These are phyloP conservation scores for Tenualosa ilisha DNA, from an alignment of 2,797 vertebrate genomes.

Conservation along the genomic window DNA sequence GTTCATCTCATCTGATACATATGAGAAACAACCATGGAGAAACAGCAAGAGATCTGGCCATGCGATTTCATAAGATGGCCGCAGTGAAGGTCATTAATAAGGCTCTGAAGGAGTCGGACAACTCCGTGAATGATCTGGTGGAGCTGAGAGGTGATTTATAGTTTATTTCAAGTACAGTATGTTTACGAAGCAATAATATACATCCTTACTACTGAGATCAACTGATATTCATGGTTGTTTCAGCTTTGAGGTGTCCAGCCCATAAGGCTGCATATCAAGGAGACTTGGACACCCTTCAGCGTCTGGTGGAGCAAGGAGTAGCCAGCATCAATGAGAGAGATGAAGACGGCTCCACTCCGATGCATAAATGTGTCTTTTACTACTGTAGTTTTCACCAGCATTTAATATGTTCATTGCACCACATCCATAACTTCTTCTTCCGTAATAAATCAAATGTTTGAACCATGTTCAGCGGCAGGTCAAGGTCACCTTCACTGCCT, in stretches of 20 bases:
- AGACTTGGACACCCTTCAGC: conserved; percentile 54
- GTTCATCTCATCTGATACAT: not conserved
- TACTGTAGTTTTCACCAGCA: not conserved
- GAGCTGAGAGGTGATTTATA: not conserved
- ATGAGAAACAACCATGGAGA: not conserved
- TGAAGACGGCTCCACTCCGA: conserved; percentile 69
- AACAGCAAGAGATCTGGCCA: not conserved
- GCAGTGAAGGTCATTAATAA: not conserved
- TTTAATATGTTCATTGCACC: not conserved
- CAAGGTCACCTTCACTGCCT: conserved; percentile 74
- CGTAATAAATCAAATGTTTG: not conserved
- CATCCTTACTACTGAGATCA: too few species aligned
- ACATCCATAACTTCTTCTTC: not conserved
- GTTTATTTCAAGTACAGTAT: too few species aligned
- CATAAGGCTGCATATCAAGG: not conserved
- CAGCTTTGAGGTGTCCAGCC: not conserved
- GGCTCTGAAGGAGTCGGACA: not conserved
- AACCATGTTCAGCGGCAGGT: conserved; percentile 67
- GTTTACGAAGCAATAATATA: too few species aligned
- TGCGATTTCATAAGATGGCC: not conserved
- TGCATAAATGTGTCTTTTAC: conserved; percentile 73
- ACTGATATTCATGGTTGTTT: not conserved
- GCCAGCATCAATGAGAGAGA: conserved; percentile 78
- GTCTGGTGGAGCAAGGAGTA: conserved; percentile 70
- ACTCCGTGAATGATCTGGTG: not conserved